Conservation (phyloP, 2,113 vertebrate species). For the Tympanuchus pallidicinctus region DNA sequence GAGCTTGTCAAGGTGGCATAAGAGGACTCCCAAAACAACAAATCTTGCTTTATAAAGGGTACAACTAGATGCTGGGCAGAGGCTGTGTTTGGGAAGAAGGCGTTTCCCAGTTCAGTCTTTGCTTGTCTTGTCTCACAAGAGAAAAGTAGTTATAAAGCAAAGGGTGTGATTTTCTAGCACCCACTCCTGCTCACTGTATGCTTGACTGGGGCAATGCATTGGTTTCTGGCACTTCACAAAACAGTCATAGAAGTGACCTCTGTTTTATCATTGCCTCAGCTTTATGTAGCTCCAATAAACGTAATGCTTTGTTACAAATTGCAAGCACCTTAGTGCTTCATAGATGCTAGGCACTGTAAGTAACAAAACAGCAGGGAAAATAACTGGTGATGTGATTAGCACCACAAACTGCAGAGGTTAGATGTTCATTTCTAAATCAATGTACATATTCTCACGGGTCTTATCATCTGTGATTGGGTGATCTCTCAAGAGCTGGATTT, state of each 20-base stretch:
- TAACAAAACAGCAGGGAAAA: conserved; percentile 11
- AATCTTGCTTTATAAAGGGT: neutral
- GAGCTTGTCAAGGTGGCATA: neutral
- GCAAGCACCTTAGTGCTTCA: neutral
- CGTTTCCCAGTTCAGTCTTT: neutral
- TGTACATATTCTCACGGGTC: neutral
- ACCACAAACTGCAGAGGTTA: conserved; percentile 22
- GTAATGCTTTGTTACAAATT: neutral
- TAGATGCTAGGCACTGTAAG: neutral
- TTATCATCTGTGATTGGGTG: neutral
- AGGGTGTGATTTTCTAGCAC: neutral
- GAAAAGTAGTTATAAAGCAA: neutral
- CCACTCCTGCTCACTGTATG: neutral
- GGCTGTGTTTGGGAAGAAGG: neutral
- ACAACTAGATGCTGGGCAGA: neutral
- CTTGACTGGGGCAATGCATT: neutral
- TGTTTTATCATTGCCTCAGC: neutral
- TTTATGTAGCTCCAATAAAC: neutral
- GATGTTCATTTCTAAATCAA: conserved; percentile 32
- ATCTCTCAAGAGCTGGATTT: conserved; percentile 20
- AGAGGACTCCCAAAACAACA: neutral
- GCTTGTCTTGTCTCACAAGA: neutral
- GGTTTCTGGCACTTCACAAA: neutral
- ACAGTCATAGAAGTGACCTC: neutral
- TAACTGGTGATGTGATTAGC: neutral